Conservation (phyloP, 2,888 invertebrate species). For the Helicoverpa assulta region DNA sequence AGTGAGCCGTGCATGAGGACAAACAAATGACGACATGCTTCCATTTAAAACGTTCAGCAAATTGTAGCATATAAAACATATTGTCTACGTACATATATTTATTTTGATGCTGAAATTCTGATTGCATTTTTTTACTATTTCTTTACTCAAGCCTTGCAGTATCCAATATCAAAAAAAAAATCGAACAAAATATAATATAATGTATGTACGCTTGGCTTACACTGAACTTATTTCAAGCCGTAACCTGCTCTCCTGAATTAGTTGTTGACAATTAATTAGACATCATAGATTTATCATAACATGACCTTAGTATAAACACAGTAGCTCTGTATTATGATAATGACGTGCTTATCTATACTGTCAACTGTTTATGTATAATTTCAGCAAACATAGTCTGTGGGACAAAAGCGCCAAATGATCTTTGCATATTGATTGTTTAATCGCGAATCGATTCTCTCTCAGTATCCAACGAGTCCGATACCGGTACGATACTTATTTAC, state of each 20-base stretch:
- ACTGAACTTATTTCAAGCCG: background rate
- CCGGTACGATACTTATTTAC: too few species aligned
- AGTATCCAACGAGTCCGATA: background rate
- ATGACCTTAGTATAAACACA: constrained; percentile 7
- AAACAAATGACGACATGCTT: background rate
- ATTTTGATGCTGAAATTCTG: too few species aligned
- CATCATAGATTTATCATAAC: background rate
- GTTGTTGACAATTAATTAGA: background rate
- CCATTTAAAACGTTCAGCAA: background rate
- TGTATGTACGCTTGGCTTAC: background rate
- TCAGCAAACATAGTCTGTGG: constrained; percentile 54
- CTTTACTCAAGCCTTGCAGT: too few species aligned
- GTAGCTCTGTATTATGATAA: constrained; percentile 56
- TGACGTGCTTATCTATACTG: constrained; percentile 53
- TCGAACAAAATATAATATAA: background rate
- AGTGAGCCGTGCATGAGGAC: constrained; percentile 10
- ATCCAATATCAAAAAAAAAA: too few species aligned
- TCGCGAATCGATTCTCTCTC: constrained; percentile 24
- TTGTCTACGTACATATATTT: too few species aligned
- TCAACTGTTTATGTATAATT: constrained; percentile 62
- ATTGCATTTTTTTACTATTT: too few species aligned
- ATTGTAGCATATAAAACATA: background rate
- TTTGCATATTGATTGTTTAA: constrained; percentile 29
- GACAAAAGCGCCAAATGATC: constrained; percentile 30
- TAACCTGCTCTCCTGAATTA: background rate